Evolutionary conservation across 2,888 invertebrate genomes (phyloP), one percentile per base, ranked within the genome.

Genomic region (Parnassius orleans): DNA sequence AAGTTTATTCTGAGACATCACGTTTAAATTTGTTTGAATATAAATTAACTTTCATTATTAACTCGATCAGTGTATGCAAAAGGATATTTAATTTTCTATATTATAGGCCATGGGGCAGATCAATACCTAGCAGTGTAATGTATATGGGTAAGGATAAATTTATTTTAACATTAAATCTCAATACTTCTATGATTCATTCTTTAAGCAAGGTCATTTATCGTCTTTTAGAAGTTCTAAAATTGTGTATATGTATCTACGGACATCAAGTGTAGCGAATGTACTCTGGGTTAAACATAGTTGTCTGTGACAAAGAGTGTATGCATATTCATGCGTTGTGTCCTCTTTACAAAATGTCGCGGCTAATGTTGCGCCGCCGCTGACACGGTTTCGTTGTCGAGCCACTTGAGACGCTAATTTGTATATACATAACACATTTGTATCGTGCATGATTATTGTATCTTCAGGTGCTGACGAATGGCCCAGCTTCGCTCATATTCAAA

Each of bases 291-390:
- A 80, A 79, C 77, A 79, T 78, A 77, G 74, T 78, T 76, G 74
- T 69, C 70, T 69, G 69, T 77, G 78, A 89, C 88, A 89, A 89
- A 86, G 82, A 79, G 67, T 63, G 64, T 66, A 85, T 90, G 83
- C 81, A 90, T 90, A 90, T 89, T 87, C 86, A 89, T 89, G 69
- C 66, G 69, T 61, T 66, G 72, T 76, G 86, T 79, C 86, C 86
- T 77, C 84, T 77, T 81, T 80, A 74, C 77, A 76, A 76, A 72
- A 72, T 70, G 76, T 76, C 76, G 72, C 72, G 63, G 69, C 75
- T 75, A 78, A 78, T 76, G 74, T 70, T 71, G 75, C 70, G 66
- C 62, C 66, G 75, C 51, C 58, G 61, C 57, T 81, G 80, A 83
- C 84, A 83, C 79, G 76, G 81, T 82, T 84, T 75, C 72, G 67